Conservation (phyloP, 2,797 vertebrate species). For the Cynopterus sphinx region DNA sequence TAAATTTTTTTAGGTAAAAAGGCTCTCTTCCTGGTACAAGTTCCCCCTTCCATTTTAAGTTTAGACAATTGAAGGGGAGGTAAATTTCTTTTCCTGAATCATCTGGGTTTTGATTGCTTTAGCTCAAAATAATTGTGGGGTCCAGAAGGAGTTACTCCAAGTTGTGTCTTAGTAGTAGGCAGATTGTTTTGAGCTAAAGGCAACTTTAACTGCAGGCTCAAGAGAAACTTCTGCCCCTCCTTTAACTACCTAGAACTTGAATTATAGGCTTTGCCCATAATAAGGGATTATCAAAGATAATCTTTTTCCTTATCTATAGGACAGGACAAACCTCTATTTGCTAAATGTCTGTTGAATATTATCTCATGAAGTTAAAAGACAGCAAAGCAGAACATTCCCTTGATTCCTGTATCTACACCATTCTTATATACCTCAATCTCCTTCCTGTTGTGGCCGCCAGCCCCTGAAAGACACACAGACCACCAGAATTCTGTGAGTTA, state of each 20-base stretch:
- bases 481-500: too few relatives aligned
- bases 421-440: background rate
- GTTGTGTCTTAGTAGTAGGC: too few relatives aligned
- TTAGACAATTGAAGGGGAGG: background rate
- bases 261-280: too few relatives aligned
- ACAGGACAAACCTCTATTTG: too few relatives aligned
- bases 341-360: background rate
- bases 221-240: too few relatives aligned
- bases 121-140: background rate
- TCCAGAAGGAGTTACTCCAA: too few relatives aligned
- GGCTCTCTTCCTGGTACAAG: background rate
- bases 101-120: background rate
- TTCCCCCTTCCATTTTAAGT: background rate
- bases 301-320: too few relatives aligned
- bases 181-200: too few relatives aligned
- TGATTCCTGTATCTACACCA: background rate
- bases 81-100: background rate
- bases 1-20: background rate
- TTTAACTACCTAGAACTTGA: too few relatives aligned
- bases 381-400: background rate
- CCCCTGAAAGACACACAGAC: too few relatives aligned
- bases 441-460: background rate
- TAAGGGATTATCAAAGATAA: too few relatives aligned
- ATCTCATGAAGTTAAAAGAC: conserved; percentile 10
- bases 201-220: too few relatives aligned